Base-by-base conservation (phyloP, 2,888 invertebrate genomes). In the Spodoptera picta region DNA sequence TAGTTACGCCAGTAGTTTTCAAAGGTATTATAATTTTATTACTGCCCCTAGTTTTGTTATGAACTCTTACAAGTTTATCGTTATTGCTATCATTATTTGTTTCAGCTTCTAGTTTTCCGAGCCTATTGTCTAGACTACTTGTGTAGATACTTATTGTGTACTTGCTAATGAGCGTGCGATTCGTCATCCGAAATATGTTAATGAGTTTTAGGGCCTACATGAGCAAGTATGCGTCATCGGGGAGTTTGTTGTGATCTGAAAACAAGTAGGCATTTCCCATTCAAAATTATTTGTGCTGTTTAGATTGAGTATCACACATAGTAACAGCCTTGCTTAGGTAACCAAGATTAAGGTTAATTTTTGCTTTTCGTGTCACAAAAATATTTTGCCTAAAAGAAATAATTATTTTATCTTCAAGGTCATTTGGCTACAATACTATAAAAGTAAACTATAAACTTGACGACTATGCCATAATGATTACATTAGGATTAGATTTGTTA, bases 71-170 rank as follows among this genome's bases (percentile, higher is more conserved):
- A 44, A 47, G 36, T 58, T 42, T 73, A 74, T 69, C 49, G 64
- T 69, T 74, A 53, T 59, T 56, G 46, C 36, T 59, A 24, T 50
- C 47, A 58, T 58, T 44, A 47, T 73, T 47, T 36, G 46, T 56
- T 12, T 44, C 23, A 41, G 60, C 60, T 68, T 10, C 68, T 43
- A 52, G 59, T 69, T 41, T 68, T 61, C 14, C 49, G 19, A 44
- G 23, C 10, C 61, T 56, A 60, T 73, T 73, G 61, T 68, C 43
- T 73, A 51, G 50, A 43, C 23, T 47, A 67, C 44, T 73, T 69
- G 67, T 59, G 23, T 49, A 45, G 53, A 24, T 4, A 46, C 3
- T 58, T 49, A 50, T 54, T 69, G 53, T 66, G 44, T 23, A 54
- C 50, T 59, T 67, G 53, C 43, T 50, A 66, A 66, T 66, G 67